Evolutionary conservation across 2,888 invertebrate species (phyloP).

Genomic region (Athalia rosae): DNA sequence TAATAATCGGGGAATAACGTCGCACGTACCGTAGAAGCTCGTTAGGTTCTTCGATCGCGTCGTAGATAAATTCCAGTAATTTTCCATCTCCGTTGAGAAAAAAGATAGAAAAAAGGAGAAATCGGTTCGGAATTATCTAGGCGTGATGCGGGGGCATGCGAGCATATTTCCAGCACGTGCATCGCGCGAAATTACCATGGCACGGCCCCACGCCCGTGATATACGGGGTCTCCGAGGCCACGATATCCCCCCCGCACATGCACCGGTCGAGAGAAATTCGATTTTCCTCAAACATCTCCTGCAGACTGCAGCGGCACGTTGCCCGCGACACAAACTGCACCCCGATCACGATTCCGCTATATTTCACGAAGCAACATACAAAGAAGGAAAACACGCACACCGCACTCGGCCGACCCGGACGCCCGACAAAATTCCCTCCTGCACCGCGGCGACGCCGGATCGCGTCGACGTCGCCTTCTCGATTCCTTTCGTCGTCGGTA

Average conservation of each 20-base stretch:
- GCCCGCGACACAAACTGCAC: slow-evolving; percentile 38
- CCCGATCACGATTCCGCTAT: slow-evolving; percentile 41
- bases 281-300: slow-evolving; percentile 30
- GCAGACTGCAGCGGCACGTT: slow-evolving; percentile 29
- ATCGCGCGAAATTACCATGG: slow-evolving; percentile 32
- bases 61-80: not conserved
- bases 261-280: slow-evolving; percentile 24
- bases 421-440: slow-evolving; percentile 9
- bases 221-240: slow-evolving; percentile 18
- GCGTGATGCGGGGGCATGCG: not conserved
- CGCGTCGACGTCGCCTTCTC: no score
- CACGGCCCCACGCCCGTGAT: slow-evolving; percentile 4
- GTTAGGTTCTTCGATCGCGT: not conserved
- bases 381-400: not conserved
- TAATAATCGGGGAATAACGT: no score
- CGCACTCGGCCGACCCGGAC: slow-evolving; percentile 8
- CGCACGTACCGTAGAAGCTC: no score
- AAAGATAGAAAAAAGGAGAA: not conserved
- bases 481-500: no score
- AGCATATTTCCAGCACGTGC: slow-evolving; percentile 33
- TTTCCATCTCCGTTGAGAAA: not conserved
- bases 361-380: slow-evolving; percentile 34
- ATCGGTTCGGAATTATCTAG: slow-evolving; percentile 1
- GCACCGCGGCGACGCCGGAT: no score
- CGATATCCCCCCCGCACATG: not conserved